Conservation (phyloP, 2,797 vertebrate genomes). For the Enteromius afrohamiltoni region DNA sequence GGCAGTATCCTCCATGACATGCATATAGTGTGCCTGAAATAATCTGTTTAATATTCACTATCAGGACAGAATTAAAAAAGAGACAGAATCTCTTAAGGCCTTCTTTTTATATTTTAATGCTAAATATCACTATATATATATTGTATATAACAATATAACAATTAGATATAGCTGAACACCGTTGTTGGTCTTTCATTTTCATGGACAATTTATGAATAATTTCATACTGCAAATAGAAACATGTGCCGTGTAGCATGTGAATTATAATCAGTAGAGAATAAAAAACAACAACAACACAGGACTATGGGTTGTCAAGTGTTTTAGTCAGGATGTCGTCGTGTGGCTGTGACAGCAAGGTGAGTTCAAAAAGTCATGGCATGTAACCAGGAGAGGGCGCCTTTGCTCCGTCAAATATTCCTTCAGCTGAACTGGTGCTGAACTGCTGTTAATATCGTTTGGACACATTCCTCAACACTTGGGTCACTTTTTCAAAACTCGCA, state of each 20-base stretch:
- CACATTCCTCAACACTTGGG: background rate
- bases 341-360: background rate
- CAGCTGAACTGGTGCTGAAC: background rate
- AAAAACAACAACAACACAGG: no score
- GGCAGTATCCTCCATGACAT: slow-evolving; percentile 30
- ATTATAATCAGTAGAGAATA: background rate
- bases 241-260: background rate
- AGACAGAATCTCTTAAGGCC: background rate
- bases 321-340: background rate
- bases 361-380: no score
- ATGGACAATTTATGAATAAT: background rate
- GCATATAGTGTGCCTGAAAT: background rate
- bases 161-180: background rate
- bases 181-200: background rate
- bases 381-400: slow-evolving; percentile 55
- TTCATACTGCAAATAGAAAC: background rate
- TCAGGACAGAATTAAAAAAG: background rate
- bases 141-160: no score
- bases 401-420: slow-evolving; percentile 28
- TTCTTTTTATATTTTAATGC: background rate
- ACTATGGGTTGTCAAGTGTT: background rate
- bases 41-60: background rate
- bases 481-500: background rate
- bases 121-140: background rate
- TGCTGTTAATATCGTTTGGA: background rate